A percentile compares a stretch with the other conserved stretches of the same genome.
phyloP scores from a whole-genome alignment of 37 sponge, comb jelly and placozoan species.

The Cladorhizidae sp. region DNA sequence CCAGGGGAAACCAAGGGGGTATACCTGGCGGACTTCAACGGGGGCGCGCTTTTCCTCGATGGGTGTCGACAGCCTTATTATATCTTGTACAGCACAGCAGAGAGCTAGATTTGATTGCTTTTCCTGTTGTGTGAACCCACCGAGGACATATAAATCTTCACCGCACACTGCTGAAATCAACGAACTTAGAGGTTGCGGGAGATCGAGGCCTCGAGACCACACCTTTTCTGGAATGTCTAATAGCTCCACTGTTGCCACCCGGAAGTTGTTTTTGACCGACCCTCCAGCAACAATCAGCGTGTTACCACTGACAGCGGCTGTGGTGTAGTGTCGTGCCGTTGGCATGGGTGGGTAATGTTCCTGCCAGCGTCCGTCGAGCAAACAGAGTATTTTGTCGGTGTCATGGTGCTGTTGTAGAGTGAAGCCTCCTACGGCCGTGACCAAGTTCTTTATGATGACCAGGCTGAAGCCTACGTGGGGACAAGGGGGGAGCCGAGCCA shows the following conservation, averaged over 20 bases:
- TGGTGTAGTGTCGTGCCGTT: background rate
- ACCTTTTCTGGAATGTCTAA: background rate
- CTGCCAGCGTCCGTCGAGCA: background rate
- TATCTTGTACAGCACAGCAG: background rate
- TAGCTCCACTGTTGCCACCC: constrained; percentile 9
- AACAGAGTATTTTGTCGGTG: background rate
- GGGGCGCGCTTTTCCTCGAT: no score
- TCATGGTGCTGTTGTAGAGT: background rate
- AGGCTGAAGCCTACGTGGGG: constrained; percentile 6
- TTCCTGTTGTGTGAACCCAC: background rate
- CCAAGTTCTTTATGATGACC: background rate
- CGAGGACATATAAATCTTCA: background rate
- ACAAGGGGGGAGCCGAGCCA: background rate
- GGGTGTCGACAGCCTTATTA: background rate
- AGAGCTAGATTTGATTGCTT: background rate
- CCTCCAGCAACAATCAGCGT: constrained; percentile 18
- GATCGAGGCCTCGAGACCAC: background rate
- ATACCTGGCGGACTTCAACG: background rate
- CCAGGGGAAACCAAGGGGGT: background rate
- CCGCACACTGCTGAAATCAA: background rate
- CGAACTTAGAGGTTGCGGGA: background rate
- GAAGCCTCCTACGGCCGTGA: constrained; percentile 21
- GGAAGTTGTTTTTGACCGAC: background rate
- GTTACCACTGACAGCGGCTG: background rate
- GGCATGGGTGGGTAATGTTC: constrained; percentile 27